Evolutionary conservation across 2,113 vertebrate genomes (phyloP), one percentile per base, ranked within the genome.

Genomic region (Pachycephala philippinensis): DNA sequence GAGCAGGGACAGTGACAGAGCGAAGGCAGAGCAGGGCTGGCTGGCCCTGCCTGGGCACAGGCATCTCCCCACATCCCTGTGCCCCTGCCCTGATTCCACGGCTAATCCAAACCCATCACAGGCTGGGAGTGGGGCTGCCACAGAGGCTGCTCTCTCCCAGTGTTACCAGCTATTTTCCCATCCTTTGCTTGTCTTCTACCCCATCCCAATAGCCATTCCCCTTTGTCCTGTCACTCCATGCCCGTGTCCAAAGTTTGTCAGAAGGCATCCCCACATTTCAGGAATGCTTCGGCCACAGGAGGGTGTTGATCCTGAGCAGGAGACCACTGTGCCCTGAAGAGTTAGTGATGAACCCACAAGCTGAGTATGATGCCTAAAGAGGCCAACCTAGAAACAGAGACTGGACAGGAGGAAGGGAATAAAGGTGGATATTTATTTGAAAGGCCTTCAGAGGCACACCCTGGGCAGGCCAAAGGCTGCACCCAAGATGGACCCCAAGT

Each of bases 321-420:
- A 82, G 50, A 53, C 12, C 19, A 8, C 56, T 10, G 45, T 26
- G 70, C 44, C 53, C 8, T 3, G 1, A 45, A 42, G 54, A 77
- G 50, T 7, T 11, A 8, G 28, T 4, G 49, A n/a, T 28, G 31
- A 22, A 17, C n/a, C 44, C 9, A 2, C 1, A 4, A 39, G 13
- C 27, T 11, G n/a, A 76, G 53, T 2, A n/a, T n/a, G n/a, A n/a
- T n/a, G n/a, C n/a, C n/a, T n/a, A n/a, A n/a, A n/a, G n/a, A n/a
- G n/a, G n/a, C n/a, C n/a, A n/a, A n/a, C n/a, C n/a, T n/a, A n/a
- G n/a, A n/a, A n/a, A n/a, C n/a, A n/a, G n/a, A n/a, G n/a, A n/a
- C n/a, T n/a, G n/a, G n/a, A n/a, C n/a, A n/a, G n/a, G n/a, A n/a
- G n/a, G n/a, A n/a, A n/a, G n/a, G n/a, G n/a, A n/a, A n/a, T n/a